Evolutionary conservation across 2,888 invertebrate species (phyloP).

Genomic region (Melanotus villosus): DNA sequence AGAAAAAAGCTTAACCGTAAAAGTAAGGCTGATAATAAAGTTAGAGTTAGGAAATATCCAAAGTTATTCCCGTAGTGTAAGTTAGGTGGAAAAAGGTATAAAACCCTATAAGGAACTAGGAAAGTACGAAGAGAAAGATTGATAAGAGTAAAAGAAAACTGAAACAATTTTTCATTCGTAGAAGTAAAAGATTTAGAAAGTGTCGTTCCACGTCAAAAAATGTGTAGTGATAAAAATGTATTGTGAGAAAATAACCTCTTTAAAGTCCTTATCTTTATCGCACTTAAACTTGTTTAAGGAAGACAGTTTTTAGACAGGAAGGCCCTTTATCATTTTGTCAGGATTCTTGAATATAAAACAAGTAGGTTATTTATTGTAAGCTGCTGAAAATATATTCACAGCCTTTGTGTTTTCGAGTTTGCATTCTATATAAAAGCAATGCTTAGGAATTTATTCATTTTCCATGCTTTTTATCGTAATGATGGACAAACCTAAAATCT

Average conservation of each 20-base stretch:
- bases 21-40: too few relatives aligned
- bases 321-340: constrained; percentile 55
- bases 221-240: constrained; percentile 48
- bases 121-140: constrained; percentile 33
- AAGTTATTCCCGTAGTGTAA: not conserved
- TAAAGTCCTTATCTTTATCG: constrained; percentile 54
- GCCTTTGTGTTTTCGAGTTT: constrained; percentile 1
- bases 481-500: too few relatives aligned
- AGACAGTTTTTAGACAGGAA: constrained; percentile 54
- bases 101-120: constrained; percentile 23
- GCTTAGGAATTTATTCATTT: constrained; percentile 7
- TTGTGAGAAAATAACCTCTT: constrained; percentile 49
- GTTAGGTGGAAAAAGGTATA: not conserved
- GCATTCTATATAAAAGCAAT: not conserved
- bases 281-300: constrained; percentile 57
- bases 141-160: constrained; percentile 42
- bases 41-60: not conserved
- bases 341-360: constrained; percentile 49
- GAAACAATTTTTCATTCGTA: constrained; percentile 46
- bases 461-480: not conserved
- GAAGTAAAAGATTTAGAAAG: constrained; percentile 47
- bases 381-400: constrained; percentile 26
- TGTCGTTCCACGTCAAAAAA: constrained; percentile 47
- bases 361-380: constrained; percentile 49
- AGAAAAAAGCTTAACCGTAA: too few relatives aligned